Evolutionary conservation across 2,113 vertebrate species (phyloP), one percentile per base, ranked within the genome.

Genomic region (Oryzias curvinotus): DNA sequence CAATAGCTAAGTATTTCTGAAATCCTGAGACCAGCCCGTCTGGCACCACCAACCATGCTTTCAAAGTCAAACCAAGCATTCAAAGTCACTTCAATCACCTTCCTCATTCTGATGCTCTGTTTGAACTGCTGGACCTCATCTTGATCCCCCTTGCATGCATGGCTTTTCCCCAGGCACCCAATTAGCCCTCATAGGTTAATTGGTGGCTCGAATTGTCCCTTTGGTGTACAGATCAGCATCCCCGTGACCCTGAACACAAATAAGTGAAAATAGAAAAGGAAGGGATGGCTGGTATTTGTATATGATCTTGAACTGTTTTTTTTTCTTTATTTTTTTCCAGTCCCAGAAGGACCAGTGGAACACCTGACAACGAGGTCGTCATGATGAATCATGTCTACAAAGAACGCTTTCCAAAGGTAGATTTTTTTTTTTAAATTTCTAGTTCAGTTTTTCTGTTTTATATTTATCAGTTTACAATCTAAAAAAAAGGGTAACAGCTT

Each of bases 301-400:
- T 14, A 46, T 46, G 26, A 42, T 8, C 14, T 48, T n/a, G 16
- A 3, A 57, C 13, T 57, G 1, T 57, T 65, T 30, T 26, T 4
- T 63, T 21, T 44, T 62, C 61, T 19, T 19, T 18, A 57, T 64
- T 71, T 6, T 67, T 47, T 26, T 55, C 0, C 88, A 98, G 96
- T 87, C 96, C 96, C 4, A 95, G 96, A 26, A 89, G 96, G 41
- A 92, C 95, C 1, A 89, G 93, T 0, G 93, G 94, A 60, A 91
- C 87, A n/a, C 95, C 96, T 52, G 96, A 98, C 85, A 97, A 96
- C 8, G 96, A 98, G 84, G 93, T 97, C 23, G 92, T 97, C 75
- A 97, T 98, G 96, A 97, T 98, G 96, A 98, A 98, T 80, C 96
- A 98, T 1, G 95, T 98, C 68, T 98, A 98, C 91, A 96, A 95